Percentiles rank a stretch among this genome's conserved stretches.
Evolutionary conservation across 2,797 vertebrate species (phyloP).

Genomic region (Phrynocephalus guinanensis): DNA sequence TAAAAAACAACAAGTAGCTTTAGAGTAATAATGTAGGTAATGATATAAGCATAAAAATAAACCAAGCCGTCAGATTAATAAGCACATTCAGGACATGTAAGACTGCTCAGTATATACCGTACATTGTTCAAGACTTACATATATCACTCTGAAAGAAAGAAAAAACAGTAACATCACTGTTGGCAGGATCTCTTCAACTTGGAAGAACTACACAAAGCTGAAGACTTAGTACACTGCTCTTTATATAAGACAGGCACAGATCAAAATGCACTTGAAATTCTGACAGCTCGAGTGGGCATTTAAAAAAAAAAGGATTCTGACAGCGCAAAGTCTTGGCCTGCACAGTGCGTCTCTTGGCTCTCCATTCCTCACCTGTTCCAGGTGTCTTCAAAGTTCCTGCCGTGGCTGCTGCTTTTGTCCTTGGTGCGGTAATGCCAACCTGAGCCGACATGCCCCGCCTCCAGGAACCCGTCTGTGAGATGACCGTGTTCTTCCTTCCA

Average conservation of each 20-base stretch:
- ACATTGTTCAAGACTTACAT: slow-evolving; percentile 41
- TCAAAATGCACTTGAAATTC: slow-evolving; percentile 67
- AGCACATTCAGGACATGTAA: not conserved
- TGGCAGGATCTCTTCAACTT: slow-evolving; percentile 3
- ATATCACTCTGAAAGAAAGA: slow-evolving; percentile 36
- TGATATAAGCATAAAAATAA: not conserved
- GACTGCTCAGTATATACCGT: slow-evolving; percentile 20
- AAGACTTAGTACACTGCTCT: slow-evolving; percentile 7
- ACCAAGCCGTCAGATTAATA: not conserved
- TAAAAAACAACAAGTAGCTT: not conserved
- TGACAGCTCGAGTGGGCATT: slow-evolving; percentile 48
- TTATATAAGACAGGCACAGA: slow-evolving; percentile 54
- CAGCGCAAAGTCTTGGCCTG: slow-evolving; percentile 34
- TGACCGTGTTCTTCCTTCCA: slow-evolving; percentile 85
- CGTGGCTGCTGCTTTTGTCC: slow-evolving; percentile 85
- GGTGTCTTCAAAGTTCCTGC: slow-evolving; percentile 84
- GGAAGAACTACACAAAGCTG: not conserved
- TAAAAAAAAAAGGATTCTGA: slow-evolving; percentile 7
- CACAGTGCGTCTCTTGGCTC: not conserved
- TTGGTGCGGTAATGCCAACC: slow-evolving; percentile 92
- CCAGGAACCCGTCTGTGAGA: slow-evolving; percentile 95
- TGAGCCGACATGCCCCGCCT: slow-evolving; percentile 94
- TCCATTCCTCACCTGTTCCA: slow-evolving; percentile 84
- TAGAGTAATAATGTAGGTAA: not conserved
- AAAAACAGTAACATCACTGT: not conserved